Conservation (phyloP, 2,113 vertebrate species). For the Corynorhinus townsendii region DNA sequence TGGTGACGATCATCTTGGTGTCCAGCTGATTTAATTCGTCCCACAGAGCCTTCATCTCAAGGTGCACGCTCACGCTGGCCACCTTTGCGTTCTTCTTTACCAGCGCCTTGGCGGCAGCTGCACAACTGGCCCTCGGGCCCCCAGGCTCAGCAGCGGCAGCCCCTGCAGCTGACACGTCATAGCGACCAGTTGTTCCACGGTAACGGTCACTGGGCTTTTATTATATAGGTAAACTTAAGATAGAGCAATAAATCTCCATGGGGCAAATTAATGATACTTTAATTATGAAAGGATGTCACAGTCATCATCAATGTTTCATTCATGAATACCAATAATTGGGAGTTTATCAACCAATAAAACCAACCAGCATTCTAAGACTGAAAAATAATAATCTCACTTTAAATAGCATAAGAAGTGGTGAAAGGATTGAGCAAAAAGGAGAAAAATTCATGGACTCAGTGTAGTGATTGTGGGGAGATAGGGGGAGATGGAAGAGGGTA, state of each 20-base stretch:
- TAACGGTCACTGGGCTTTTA: no score
- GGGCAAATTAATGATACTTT: slow-evolving; percentile 41
- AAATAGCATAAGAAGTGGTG: neutral
- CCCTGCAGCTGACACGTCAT: no score
- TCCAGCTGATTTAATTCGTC: no score
- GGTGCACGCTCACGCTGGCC: no score
- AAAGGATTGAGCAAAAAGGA: neutral
- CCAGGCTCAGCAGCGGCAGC: no score
- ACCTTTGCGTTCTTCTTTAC: no score
- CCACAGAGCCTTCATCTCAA: no score
- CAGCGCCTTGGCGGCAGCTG: no score
- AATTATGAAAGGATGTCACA: slow-evolving; percentile 36
- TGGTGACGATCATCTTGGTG: no score
- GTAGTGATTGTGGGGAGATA: neutral
- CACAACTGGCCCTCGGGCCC: no score
- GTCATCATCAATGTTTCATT: slow-evolving; percentile 31
- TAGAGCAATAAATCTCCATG: slow-evolving; percentile 21
- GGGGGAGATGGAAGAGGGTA: neutral
- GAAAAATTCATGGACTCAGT: neutral
- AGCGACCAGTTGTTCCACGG: no score
- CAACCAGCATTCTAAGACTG: slow-evolving; percentile 18
- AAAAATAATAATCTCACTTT: slow-evolving; percentile 40
- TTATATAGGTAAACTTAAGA: slow-evolving; percentile 49
- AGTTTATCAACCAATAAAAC: slow-evolving; percentile 58
- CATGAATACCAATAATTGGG: slow-evolving; percentile 38